Base-by-base conservation (phyloP, 2,113 vertebrate species). In the Larimichthys crocea region DNA sequence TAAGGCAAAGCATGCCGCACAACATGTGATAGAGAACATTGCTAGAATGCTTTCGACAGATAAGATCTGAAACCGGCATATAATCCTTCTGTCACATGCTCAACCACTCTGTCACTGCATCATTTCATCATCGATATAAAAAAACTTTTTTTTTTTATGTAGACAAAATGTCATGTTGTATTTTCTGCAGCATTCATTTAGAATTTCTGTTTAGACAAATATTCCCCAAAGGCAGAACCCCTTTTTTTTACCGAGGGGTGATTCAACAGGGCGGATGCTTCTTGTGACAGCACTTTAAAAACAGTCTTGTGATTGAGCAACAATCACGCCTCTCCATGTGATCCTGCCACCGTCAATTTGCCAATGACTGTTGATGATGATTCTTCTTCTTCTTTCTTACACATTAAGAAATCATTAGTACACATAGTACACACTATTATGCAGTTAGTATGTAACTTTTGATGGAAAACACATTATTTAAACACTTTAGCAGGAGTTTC, bases 71-170 rank as follows among this genome's bases (percentile, higher is more conserved):
- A 83, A 48, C 69, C 53, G 61, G 8, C 11, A 11, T 76, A 8
- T 8, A 6, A 46, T 72, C 61, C 15, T 46, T 42, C 56, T 48
- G 88, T 94, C 92, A 93, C 90, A 92, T 92, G 93, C 42, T 70
- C 5, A 60, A 57, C 17, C 20, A 35, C 40, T 7, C 10, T 26
- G 1, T 48, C 46, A 53, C 9, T 67, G 3, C 46, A 52, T 67
- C 15, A 29, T 59, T 74, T 66, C 12, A 26, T 11, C 44, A 61
- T 46, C 5, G 2, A 53, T 57, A 60, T 49, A 24, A 24, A 24
- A 24, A 24, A 24, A 24, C 24, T 24, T 1, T 24, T 35, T 24
- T 35, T 35, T 35, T 35, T 35, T 35, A 35, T 35, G 35, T 9
- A 8, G 35, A 40, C 8, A 40, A 40, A 40, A 40, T 9, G 35